Base-by-base conservation (phyloP, 2,113 vertebrate genomes). In the Cebidichthys violaceus region DNA sequence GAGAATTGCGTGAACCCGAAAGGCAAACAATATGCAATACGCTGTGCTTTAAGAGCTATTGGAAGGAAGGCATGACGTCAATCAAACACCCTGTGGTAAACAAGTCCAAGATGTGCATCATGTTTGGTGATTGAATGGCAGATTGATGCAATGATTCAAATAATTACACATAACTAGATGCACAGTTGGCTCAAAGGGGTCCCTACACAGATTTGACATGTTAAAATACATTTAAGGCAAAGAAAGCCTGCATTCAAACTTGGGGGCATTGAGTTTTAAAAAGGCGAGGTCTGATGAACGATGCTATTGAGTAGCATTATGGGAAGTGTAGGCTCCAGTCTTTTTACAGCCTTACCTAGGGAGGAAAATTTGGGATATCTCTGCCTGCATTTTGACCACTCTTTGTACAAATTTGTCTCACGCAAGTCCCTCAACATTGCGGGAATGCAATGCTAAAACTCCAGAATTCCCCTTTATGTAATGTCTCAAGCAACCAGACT, bases 1-100 rank as follows among this genome's bases (percentile, higher is more conserved):
- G 62, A 77, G 41, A 77, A 86, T 60, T 24, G 59, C 61, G 14
- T 50, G 59, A 86, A 74, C 61, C 77, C 75, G 31, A 22, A 13
- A 47, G 65, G 24, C 47, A 70, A 71, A 62, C 47, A 75, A 82
- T 69, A 29, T 6, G 15, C 24, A 4, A 50, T 39, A 60, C 31
- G 37, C n/a, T 6, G 15, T 50, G 64, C 77, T 70, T 76, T 81
- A n/a, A 61, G 70, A 18, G 27, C 57, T 35, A 3, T 64, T 22
- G n/a, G n/a, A 52, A 65, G n/a, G n/a, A 52, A 65, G 52, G 60
- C 77, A 24, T 17, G 4, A 10, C 45, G 54, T 20, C 73, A 59
- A 71, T 77, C 43, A 75, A 79, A 75, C 45, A 37, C 22, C 24
- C 11, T 1, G 27, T 27, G 52, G 59, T 75, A 74, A 79, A 81